A percentile compares a stretch with the other conserved stretches of the same genome.
phyloP scores from a whole-genome alignment of 2,113 vertebrate species.

The pig (Sus scrofa) region T2T-Sscrofa CM000812.6:145275001-145275500 shows the following conservation, averaged over 20 bases:
- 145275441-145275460: not conserved
- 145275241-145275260: conserved; percentile 5
- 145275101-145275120: not conserved
- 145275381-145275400: not conserved
- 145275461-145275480: conserved; percentile 41
- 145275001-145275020: not conserved
- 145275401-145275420: conserved; percentile 25
- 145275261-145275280: not conserved
- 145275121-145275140: not conserved
- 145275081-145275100: not conserved
- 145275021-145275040: not conserved
- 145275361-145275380: not conserved
- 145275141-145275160: not conserved
- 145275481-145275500: conserved; percentile 8
- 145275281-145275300: conserved; percentile 16
- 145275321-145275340: not conserved
- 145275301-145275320: not conserved
- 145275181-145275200: not conserved
- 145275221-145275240: conserved; percentile 16
- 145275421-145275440: not conserved
- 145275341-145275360: not conserved
- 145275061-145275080: not conserved
- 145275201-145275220: not conserved
- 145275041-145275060: not conserved
- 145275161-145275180: not conserved